These are phyloP conservation scores for Hexactinellida sp. DNA, from an alignment of 37 sponge, comb jelly and placozoan genomes.

Conservation along the genomic window DNA sequence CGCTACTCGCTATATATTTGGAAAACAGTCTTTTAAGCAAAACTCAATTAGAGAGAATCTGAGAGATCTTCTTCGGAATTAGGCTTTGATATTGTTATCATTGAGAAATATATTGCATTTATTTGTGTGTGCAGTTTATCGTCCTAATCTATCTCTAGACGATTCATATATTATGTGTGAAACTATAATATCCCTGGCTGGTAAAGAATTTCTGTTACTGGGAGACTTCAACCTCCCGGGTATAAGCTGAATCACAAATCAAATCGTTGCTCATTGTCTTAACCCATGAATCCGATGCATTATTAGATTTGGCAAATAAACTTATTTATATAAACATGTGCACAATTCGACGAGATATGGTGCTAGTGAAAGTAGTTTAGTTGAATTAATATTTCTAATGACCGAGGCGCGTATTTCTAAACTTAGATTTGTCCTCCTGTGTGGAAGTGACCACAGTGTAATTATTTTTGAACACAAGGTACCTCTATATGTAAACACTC, in stretches of 20 bases:
- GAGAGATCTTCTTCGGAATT: neutral
- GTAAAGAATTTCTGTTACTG: neutral
- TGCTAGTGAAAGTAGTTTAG: neutral
- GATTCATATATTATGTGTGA: neutral
- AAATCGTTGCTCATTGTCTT: neutral
- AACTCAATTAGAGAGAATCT: neutral
- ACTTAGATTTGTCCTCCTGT: neutral
- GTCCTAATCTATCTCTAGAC: neutral
- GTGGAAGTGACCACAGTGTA: neutral
- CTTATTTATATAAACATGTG: neutral
- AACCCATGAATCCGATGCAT: no score
- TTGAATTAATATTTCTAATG: neutral
- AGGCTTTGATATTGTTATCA: neutral
- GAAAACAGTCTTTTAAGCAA: neutral
- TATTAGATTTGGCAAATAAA: neutral
- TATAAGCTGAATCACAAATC: neutral
- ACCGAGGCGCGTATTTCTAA: neutral
- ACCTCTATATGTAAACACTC: neutral
- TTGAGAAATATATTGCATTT: no score
- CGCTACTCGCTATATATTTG: neutral
- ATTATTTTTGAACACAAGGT: neutral
- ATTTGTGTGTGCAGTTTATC: neutral
- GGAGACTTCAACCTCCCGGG: neutral
- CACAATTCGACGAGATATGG: neutral
- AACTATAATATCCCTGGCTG: neutral